These are phyloP conservation scores for Chloropsis cyanopogon DNA, from an alignment of 2,113 vertebrate genomes.

Conservation along the genomic window DNA sequence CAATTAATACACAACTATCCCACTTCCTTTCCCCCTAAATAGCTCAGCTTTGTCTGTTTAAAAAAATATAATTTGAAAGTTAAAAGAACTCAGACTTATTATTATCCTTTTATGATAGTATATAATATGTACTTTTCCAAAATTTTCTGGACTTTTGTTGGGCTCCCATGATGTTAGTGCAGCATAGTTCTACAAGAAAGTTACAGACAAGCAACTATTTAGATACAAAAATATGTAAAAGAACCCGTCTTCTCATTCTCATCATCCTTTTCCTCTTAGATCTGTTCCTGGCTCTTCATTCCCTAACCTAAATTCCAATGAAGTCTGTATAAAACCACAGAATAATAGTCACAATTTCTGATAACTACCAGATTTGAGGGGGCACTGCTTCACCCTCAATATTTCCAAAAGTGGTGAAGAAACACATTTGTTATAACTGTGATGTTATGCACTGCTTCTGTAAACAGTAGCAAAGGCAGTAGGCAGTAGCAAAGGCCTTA, in stretches of 20 bases:
- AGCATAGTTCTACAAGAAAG: not conserved
- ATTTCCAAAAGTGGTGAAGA: not conserved
- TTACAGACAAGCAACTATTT: not conserved
- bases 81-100: not conserved
- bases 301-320: not conserved
- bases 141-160: not conserved
- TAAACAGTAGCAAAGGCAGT: not conserved
- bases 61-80: not conserved
- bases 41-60: not conserved
- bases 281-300: not conserved
- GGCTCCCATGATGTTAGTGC: not conserved
- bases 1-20: not conserved
- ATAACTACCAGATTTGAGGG: not conserved
- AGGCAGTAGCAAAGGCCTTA: not conserved
- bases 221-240: not conserved
- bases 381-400: not conserved
- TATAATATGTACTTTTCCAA: not conserved
- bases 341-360: not conserved
- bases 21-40: not conserved
- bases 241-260: not conserved
- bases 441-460: not conserved
- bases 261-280: not conserved
- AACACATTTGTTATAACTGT: not conserved
- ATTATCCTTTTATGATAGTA: not conserved
- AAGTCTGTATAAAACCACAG: not conserved